phyloP scores from a whole-genome alignment of 1,140 invertebrate genomes.

The Hylaeus anthracinus region DNA sequence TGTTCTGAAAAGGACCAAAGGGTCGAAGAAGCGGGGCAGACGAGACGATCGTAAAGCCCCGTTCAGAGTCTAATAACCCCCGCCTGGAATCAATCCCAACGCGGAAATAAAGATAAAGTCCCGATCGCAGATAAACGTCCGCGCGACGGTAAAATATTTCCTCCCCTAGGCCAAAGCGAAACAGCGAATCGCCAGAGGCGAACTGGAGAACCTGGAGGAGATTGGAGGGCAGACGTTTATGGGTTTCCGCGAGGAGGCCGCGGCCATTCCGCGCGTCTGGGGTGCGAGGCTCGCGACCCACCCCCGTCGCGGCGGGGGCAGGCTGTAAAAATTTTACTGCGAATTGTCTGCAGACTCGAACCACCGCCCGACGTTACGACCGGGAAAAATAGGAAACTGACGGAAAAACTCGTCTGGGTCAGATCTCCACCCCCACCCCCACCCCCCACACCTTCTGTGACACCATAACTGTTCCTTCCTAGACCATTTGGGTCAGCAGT shows the following conservation, averaged over 20 bases:
- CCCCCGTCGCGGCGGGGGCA: slow-evolving; percentile 49
- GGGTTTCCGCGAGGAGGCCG: slow-evolving; percentile 76
- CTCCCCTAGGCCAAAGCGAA: slow-evolving; percentile 11
- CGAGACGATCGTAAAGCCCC: slow-evolving; percentile 31
- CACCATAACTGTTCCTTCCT: neutral
- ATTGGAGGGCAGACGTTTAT: slow-evolving; percentile 74
- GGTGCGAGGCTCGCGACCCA: slow-evolving; percentile 38
- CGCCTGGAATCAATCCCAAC: slow-evolving; percentile 48
- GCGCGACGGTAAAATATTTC: slow-evolving; percentile 57
- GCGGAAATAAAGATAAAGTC: slow-evolving; percentile 60
- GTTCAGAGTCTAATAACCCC: slow-evolving; percentile 37
- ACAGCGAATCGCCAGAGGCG: slow-evolving; percentile 7
- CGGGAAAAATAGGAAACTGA: slow-evolving; percentile 74
- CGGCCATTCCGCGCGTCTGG: slow-evolving; percentile 74
- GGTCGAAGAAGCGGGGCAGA: neutral
- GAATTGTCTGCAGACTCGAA: slow-evolving; percentile 80
- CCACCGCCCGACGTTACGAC: slow-evolving; percentile 69
- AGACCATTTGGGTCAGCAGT: slow-evolving; percentile 64
- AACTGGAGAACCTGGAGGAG: slow-evolving; percentile 51
- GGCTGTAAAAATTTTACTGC: slow-evolving; percentile 81
- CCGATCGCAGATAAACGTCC: slow-evolving; percentile 63
- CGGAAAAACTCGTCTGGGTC: slow-evolving; percentile 78
- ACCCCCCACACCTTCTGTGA: too few species aligned
- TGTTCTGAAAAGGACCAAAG: neutral
- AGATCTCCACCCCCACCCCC: slow-evolving; percentile 48